Evolutionary conservation across 2,888 invertebrate genomes (phyloP).

Genomic region (Phasia obesa): DNA sequence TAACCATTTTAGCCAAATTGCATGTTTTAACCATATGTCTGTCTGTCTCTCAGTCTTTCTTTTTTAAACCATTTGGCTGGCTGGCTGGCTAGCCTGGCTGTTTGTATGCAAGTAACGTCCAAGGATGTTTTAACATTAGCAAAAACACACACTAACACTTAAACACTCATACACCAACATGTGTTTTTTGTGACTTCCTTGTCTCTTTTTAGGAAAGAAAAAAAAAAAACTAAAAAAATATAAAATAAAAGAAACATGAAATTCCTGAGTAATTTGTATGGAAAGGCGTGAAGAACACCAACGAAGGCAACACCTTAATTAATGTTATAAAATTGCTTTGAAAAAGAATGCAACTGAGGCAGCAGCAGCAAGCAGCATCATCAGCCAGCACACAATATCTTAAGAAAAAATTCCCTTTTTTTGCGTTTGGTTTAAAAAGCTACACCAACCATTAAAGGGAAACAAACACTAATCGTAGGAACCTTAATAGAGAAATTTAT

Average conservation of each 20-base stretch:
- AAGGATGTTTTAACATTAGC: conserved; percentile 19
- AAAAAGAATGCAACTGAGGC: conserved; percentile 68
- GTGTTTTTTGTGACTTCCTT: conserved; percentile 15
- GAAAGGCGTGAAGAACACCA: conserved; percentile 83
- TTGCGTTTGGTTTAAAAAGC: background rate
- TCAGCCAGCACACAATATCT: conserved; percentile 25
- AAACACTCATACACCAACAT: background rate
- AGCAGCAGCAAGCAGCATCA: conserved; percentile 20
- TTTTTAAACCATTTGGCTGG: conserved; percentile 34
- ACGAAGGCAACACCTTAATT: conserved; percentile 83
- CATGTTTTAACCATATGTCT: conserved; percentile 73
- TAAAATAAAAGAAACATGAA: conserved; percentile 77
- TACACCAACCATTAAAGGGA: conserved; percentile 19
- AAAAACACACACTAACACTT: background rate
- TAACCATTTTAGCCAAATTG: conserved; percentile 79
- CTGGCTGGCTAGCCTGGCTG: background rate
- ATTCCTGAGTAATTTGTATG: conserved; percentile 83
- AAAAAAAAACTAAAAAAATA: conserved; percentile 33
- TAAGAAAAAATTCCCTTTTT: background rate
- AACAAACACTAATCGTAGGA: conserved; percentile 37
- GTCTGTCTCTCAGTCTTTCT: conserved; percentile 1
- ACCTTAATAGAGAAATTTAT: conserved; percentile 6
- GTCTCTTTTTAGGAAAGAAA: conserved; percentile 21
- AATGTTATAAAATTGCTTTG: conserved; percentile 82
- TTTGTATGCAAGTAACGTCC: conserved; percentile 10